Evolutionary conservation across 2,113 vertebrate species (phyloP).

Genomic region (Excalfactoria chinensis): DNA sequence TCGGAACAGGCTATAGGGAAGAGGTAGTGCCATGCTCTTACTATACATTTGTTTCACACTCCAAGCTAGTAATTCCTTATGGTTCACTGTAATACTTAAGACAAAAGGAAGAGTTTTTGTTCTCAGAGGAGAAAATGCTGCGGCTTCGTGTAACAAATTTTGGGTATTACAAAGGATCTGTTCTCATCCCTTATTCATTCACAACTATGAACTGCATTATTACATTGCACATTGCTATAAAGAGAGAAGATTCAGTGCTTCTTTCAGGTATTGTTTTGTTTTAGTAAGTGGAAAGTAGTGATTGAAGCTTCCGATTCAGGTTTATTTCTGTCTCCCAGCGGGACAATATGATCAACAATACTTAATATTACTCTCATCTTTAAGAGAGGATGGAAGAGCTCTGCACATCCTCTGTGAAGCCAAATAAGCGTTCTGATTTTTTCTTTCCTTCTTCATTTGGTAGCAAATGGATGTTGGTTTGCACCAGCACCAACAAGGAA

Average conservation of each 20-base stretch:
- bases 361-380: conserved; percentile 32
- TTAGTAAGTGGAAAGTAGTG: conserved; percentile 65
- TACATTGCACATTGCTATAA: conserved; percentile 53
- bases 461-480: background rate
- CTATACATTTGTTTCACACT: background rate
- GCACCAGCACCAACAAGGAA: background rate
- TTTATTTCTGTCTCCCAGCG: conserved; percentile 74
- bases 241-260: conserved; percentile 31
- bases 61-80: background rate
- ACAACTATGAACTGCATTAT: conserved; percentile 65
- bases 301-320: conserved; percentile 63
- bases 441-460: background rate
- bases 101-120: background rate
- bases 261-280: conserved; percentile 66
- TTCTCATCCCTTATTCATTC: conserved; percentile 47
- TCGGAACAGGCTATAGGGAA: background rate
- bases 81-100: background rate
- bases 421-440: conserved; percentile 38
- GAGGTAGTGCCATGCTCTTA: background rate
- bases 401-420: background rate
- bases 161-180: background rate
- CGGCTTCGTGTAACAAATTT: conserved; percentile 8
- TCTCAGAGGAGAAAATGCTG: background rate
- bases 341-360: conserved; percentile 65
- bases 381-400: conserved; percentile 42